phyloP scores from a whole-genome alignment of 2,113 vertebrate species.

The Epinephelus moara region DNA sequence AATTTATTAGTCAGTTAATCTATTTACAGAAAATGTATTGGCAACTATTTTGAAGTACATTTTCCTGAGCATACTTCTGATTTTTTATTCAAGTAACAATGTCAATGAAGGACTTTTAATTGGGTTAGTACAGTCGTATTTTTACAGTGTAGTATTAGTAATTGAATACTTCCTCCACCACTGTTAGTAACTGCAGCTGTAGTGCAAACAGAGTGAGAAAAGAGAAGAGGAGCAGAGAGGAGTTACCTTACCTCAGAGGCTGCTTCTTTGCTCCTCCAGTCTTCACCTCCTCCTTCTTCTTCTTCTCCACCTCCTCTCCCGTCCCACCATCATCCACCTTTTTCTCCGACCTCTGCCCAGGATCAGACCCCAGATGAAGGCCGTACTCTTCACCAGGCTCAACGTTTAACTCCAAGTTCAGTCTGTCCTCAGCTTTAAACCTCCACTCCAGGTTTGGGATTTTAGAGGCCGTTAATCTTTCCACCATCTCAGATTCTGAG shows the following conservation, averaged over 20 bases:
- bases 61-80: too few relatives aligned
- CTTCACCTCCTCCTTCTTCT: constrained; percentile 6
- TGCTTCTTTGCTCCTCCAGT: neutral
- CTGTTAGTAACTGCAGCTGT: too few relatives aligned
- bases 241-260: constrained; percentile 48
- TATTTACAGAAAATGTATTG: too few relatives aligned
- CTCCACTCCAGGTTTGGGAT: neutral
- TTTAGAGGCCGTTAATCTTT: neutral
- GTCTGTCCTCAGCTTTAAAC: accelerated
- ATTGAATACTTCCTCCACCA: too few relatives aligned
- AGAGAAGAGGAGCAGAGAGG: neutral
- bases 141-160: too few relatives aligned
- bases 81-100: too few relatives aligned
- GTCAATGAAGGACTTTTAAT: too few relatives aligned
- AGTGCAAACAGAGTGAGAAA: too few relatives aligned
- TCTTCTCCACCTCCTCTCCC: neutral
- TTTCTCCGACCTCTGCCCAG: neutral
- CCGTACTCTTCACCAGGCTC: neutral
- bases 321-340: neutral
- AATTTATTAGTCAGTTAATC: too few relatives aligned
- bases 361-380: neutral
- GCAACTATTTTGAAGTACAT: too few relatives aligned
- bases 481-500: neutral
- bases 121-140: too few relatives aligned
- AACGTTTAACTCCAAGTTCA: neutral